Evolutionary conservation across 2,113 vertebrate genomes (phyloP).

Genomic region (Dinomys branickii): DNA sequence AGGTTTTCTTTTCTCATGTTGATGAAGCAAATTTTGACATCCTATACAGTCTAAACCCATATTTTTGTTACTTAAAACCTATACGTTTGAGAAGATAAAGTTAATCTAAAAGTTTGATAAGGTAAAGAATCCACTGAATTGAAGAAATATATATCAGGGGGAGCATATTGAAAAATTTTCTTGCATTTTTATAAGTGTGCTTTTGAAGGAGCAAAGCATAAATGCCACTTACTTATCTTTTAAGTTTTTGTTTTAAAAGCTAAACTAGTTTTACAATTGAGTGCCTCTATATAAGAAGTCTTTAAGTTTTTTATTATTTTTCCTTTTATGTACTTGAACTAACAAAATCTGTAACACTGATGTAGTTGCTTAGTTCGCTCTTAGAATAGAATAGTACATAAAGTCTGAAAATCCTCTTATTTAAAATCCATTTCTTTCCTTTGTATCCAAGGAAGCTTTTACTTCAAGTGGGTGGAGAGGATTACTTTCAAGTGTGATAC

Average conservation of each 20-base stretch:
- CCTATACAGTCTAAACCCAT: background rate
- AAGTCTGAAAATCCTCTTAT: slow-evolving; percentile 50
- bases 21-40: background rate
- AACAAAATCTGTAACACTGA: background rate
- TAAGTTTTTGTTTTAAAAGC: background rate
- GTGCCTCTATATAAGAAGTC: background rate
- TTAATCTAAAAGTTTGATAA: background rate
- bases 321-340: slow-evolving; percentile 24
- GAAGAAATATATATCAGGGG: background rate
- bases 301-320: slow-evolving; percentile 17
- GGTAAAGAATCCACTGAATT: background rate
- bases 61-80: background rate
- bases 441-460: slow-evolving; percentile 53
- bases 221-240: background rate
- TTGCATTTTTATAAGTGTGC: background rate
- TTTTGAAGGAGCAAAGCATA: background rate
- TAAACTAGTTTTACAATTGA: background rate
- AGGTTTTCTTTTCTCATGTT: background rate
- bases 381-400: background rate
- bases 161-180: background rate
- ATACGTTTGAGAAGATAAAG: background rate
- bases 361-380: background rate
- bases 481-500: slow-evolving; percentile 51
- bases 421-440: slow-evolving; percentile 53
- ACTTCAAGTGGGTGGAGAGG: slow-evolving; percentile 10